Base-by-base conservation (phyloP, 1,140 invertebrate species). In the Myzus persicae region DNA sequence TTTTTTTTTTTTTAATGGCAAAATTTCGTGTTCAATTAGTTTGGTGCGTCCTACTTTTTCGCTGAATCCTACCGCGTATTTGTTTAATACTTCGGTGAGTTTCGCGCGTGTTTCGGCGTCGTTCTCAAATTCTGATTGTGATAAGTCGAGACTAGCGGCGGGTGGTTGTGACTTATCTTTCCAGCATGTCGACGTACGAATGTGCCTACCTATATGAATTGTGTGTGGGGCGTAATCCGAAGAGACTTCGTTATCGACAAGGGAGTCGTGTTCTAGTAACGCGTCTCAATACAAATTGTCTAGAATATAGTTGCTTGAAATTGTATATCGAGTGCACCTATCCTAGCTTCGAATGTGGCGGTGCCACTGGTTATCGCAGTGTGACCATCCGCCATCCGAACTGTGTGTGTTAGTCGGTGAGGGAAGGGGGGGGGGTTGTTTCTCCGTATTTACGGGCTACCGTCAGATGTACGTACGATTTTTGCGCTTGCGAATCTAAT, bases 211-310 rank as follows among this genome's bases (percentile, higher is more conserved):
- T 40, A 90, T 38, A 9, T 90, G 48, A 4, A 90, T 90, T n/a
- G 48, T 90, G 8, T 14, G 14, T 26, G 88, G n/a, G 48, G 44
- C n/a, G 48, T 90, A 90, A 36, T 90, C 88, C 48, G 48, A 90
- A 38, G 48, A 48, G n/a, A 51, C 36, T 90, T 90, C 88, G 31
- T 90, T 48, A 14, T 46, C 9, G 24, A 59, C 20, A 2, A 90
- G 51, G 2, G 67, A 90, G 89, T 67, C 89, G 8, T 90, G 89
- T 54, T 42, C 89, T 59, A 67, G 38, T 22, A 90, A 42, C 38
- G 40, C 1, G 36, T 90, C 89, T 38, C 89, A 90, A 38, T 46
- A 46, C 46, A 46, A 46, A 14, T 46, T 46, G 46, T 46, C 46
- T 46, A 46, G 14, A 46, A 46, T 46, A n/a, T n/a, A n/a, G n/a